Percentiles rank a stretch among this genome's conserved stretches.
Evolutionary conservation across 2,113 vertebrate genomes (phyloP).

Genomic region (Bombycilla garrulus): DNA sequence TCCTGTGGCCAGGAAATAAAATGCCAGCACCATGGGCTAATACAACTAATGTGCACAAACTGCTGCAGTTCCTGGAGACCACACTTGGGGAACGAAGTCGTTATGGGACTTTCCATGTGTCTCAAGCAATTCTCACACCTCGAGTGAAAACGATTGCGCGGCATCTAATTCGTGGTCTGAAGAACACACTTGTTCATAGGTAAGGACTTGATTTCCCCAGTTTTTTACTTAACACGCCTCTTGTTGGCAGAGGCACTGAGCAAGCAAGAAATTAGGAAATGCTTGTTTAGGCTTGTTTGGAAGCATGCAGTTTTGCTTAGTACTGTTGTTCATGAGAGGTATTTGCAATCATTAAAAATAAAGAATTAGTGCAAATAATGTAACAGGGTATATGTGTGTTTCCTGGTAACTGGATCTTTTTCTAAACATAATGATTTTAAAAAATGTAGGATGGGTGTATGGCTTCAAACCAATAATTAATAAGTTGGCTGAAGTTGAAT

Average conservation of each 20-base stretch:
- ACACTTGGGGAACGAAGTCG: constrained; percentile 86
- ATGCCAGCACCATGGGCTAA: constrained; percentile 98
- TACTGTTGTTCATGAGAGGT: background rate
- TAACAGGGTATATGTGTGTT: background rate
- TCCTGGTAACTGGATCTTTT: background rate
- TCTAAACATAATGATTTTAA: background rate
- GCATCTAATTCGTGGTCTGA: constrained; percentile 86
- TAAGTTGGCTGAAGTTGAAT: background rate
- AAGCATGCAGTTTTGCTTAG: background rate
- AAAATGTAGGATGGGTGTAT: background rate
- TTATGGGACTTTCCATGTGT: constrained; percentile 89
- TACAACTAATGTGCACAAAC: constrained; percentile 87
- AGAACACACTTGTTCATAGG: constrained; percentile 92
- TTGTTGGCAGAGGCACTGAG: background rate
- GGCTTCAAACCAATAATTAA: background rate
- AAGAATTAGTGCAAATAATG: background rate
- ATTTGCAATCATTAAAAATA: background rate
- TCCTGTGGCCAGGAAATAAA: constrained; percentile 91
- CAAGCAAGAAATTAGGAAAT: background rate
- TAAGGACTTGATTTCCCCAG: constrained; percentile 41
- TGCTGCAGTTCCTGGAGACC: constrained; percentile 90
- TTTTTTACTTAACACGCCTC: rapidly evolving
- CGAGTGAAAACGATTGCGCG: constrained; percentile 85
- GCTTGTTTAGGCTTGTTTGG: background rate
- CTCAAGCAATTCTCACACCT: constrained; percentile 95